Evolutionary conservation across 2,888 invertebrate genomes (phyloP).

Genomic region (Griposia aprilina): DNA sequence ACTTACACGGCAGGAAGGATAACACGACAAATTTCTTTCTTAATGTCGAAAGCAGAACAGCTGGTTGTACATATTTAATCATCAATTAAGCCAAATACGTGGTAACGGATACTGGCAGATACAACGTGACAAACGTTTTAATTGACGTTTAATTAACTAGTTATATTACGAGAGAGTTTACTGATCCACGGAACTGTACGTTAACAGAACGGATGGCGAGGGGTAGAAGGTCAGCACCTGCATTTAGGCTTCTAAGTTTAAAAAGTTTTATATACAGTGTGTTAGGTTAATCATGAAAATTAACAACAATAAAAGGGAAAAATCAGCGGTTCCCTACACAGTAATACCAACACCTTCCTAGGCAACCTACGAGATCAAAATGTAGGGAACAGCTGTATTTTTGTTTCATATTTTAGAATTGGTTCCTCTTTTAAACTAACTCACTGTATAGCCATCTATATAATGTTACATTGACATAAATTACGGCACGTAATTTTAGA

Average conservation of each 20-base stretch:
- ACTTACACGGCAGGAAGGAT: conserved; percentile 2
- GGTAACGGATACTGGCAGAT: not conserved
- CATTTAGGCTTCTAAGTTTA: not conserved
- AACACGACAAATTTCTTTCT: conserved; percentile 10
- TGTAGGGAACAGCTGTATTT: too few species aligned
- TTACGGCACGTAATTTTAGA: not conserved
- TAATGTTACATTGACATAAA: not conserved
- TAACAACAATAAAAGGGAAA: too few species aligned
- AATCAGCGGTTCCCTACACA: too few species aligned
- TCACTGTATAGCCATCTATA: not conserved
- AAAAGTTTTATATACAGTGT: not conserved
- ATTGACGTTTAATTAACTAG: conserved; percentile 29
- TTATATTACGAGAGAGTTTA: conserved; percentile 23
- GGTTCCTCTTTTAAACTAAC: not conserved
- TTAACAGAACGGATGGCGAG: not conserved
- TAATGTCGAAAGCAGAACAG: conserved; percentile 36
- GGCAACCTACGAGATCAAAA: too few species aligned
- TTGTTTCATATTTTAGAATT: too few species aligned
- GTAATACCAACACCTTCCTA: too few species aligned
- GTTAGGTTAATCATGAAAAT: not conserved
- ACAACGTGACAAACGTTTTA: conserved; percentile 39
- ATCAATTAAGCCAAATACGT: conserved; percentile 36
- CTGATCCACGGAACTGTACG: conserved; percentile 35
- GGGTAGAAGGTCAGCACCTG: not conserved
- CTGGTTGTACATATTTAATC: conserved; percentile 24